Conservation (phyloP, 2,113 vertebrate genomes). For the Sterna hirundo region DNA sequence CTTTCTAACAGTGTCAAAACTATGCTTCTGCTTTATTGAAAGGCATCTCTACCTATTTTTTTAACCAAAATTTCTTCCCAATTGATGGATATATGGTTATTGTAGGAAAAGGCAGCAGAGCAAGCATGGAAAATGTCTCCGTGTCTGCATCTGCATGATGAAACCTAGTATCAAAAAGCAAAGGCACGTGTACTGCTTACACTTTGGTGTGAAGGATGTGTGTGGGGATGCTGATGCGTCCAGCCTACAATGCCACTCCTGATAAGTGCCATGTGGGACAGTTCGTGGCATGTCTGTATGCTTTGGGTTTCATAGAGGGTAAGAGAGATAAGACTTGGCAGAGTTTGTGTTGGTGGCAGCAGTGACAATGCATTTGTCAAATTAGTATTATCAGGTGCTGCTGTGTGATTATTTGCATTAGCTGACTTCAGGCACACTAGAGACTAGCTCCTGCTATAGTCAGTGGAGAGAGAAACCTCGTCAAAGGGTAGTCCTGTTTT, state of each 20-base stretch:
- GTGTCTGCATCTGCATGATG: not conserved
- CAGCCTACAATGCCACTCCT: not conserved
- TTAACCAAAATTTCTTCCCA: not conserved
- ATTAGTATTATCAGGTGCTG: not conserved
- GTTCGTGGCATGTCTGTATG: not conserved
- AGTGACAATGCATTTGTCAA: not conserved
- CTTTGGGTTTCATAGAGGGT: not conserved
- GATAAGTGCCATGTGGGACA: not conserved
- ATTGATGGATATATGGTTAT: not conserved
- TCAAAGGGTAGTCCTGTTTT: not conserved
- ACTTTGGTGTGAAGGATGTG: not conserved
- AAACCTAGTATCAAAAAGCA: not conserved
- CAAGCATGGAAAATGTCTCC: not conserved
- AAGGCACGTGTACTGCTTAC: rapidly evolving
- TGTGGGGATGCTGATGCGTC: not conserved
- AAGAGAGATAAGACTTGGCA: not conserved
- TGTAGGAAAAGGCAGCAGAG: not conserved
- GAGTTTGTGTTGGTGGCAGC: not conserved
- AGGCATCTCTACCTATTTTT: not conserved
- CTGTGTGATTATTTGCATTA: not conserved
- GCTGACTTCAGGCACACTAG: not conserved
- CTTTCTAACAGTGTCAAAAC: not conserved
- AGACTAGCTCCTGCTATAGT: not conserved
- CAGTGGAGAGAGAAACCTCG: not conserved
- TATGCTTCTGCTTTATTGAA: not conserved